Percentiles rank a stretch among this genome's conserved stretches.
These are phyloP conservation scores for Zoanthus gigantus DNA, from an alignment of 92 coral and sea anemone genomes.

Conservation along the genomic window DNA sequence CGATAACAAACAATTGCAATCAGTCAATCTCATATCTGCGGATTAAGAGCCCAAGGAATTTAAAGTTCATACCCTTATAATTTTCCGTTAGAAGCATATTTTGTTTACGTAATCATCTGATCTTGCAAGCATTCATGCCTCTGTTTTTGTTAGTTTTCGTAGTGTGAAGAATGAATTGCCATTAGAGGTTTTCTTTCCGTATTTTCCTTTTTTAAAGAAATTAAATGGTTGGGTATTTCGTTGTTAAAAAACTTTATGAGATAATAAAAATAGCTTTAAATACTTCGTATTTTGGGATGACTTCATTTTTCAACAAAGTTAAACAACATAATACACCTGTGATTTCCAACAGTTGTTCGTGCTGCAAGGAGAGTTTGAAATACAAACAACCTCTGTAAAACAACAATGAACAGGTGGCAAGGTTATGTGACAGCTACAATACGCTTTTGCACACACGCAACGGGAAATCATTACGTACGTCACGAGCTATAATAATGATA, in stretches of 20 bases:
- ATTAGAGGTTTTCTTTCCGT: neutral
- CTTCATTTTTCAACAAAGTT: neutral
- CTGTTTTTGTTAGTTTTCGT: neutral
- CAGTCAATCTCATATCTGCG: too few species aligned
- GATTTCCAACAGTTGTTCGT: too few species aligned
- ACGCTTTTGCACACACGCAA: too few species aligned
- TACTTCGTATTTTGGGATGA: neutral
- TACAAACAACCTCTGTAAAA: too few species aligned
- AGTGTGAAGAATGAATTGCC: neutral
- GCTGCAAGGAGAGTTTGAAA: too few species aligned
- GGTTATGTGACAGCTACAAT: too few species aligned
- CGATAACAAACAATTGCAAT: too few species aligned
- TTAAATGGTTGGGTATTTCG: neutral
- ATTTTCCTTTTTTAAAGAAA: neutral
- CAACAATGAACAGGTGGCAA: too few species aligned
- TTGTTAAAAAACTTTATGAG: neutral
- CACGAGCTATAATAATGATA: too few species aligned
- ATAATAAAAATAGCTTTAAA: neutral
- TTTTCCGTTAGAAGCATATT: neutral
- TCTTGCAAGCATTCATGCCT: neutral
- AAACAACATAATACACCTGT: neutral
- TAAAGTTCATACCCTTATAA: neutral
- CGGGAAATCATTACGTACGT: too few species aligned
- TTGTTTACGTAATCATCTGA: constrained; percentile 3
- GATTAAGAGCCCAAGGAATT: neutral